Percentiles rank a stretch among this genome's conserved stretches.
Evolutionary conservation across 1,140 invertebrate genomes (phyloP).

Genomic region (Potamilus streckersoni): DNA sequence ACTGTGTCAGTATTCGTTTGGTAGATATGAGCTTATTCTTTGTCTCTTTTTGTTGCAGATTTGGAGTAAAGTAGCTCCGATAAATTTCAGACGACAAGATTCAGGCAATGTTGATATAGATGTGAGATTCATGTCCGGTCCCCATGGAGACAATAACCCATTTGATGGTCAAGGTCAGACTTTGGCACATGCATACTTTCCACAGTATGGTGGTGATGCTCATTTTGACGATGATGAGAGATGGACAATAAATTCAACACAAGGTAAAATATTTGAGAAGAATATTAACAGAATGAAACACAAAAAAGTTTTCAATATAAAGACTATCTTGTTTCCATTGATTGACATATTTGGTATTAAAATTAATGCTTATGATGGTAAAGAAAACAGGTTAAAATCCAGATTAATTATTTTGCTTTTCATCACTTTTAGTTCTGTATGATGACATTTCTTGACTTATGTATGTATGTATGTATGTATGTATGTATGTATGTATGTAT

Average conservation of each 20-base stretch:
- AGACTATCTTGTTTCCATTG: no score
- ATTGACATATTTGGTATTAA: no score
- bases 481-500: no score
- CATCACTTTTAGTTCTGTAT: no score
- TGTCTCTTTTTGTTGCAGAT: constrained; percentile 38
- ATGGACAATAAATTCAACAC: constrained; percentile 56
- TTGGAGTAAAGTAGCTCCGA: constrained; percentile 58
- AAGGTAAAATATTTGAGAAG: constrained; percentile 33
- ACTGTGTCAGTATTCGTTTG: neutral
- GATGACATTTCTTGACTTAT: no score
- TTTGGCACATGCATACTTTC: constrained; percentile 68
- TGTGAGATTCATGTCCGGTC: constrained; percentile 51
- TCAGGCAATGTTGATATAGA: constrained; percentile 55
- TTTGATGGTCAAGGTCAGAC: constrained; percentile 65
- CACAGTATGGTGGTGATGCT: constrained; percentile 82
- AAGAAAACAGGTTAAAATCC: no score
- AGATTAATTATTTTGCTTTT: no score
- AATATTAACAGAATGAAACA: neutral
- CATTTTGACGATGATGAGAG: constrained; percentile 67
- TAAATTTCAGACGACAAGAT: constrained; percentile 44
- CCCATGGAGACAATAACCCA: constrained; percentile 62
- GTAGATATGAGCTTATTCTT: neutral
- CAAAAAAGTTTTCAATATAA: neutral
- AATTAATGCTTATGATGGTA: no score
- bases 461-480: no score